Percentiles rank a stretch among this genome's conserved stretches.
These are phyloP conservation scores for Daktulosphaira vitifoliae DNA, from an alignment of 1,140 invertebrate genomes.

Conservation along the genomic window DNA sequence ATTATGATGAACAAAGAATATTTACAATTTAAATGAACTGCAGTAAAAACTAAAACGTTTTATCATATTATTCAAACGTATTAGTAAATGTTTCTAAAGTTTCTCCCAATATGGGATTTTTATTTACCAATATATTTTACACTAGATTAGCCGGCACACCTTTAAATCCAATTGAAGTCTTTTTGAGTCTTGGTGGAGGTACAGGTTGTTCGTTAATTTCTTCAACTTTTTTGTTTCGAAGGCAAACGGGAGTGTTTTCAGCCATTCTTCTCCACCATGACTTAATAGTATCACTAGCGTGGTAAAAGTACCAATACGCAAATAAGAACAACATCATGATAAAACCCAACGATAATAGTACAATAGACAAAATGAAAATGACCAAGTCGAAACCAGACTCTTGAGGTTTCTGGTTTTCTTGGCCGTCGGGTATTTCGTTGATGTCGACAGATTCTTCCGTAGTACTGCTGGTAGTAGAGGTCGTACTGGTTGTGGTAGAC, in stretches of 20 bases:
- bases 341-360: slow-evolving; percentile 45
- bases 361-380: slow-evolving; percentile 44
- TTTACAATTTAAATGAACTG: no score
- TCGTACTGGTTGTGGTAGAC: slow-evolving; percentile 36
- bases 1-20: no score
- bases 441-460: slow-evolving; percentile 32
- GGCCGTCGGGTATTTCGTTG: slow-evolving; percentile 36
- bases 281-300: slow-evolving; percentile 25
- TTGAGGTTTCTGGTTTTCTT: slow-evolving; percentile 36
- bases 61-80: no score
- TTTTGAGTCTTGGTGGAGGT: slow-evolving; percentile 33
- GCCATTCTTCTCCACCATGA: slow-evolving; percentile 32
- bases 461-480: slow-evolving; percentile 34
- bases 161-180: slow-evolving; percentile 28
- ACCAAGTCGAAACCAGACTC: slow-evolving; percentile 39
- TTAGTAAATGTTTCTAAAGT: no score
- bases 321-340: slow-evolving; percentile 44
- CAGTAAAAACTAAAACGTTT: no score
- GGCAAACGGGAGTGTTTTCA: slow-evolving; percentile 4
- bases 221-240: neutral
- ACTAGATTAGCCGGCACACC: slow-evolving; percentile 35
- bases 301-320: slow-evolving; percentile 41
- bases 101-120: no score
- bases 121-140: no score
- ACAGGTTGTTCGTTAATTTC: slow-evolving; percentile 4